Evolutionary conservation across 2,888 invertebrate genomes (phyloP).

Genomic region (Aspidiotus rigidus): DNA sequence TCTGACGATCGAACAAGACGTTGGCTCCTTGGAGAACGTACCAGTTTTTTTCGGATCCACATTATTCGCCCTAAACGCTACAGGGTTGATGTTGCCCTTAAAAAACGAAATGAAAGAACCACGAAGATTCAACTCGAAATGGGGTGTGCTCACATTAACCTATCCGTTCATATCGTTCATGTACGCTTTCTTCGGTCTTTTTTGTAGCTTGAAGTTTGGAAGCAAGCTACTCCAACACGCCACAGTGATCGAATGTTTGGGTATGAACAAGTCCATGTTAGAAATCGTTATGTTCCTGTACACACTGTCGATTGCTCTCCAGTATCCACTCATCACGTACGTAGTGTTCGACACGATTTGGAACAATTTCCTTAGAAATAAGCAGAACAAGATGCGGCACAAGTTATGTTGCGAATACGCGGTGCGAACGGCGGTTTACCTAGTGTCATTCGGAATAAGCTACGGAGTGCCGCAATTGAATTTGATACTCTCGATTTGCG

Average conservation of each 20-base stretch:
- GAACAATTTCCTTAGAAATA: constrained; percentile 12
- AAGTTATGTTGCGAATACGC: constrained; percentile 7
- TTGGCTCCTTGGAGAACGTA: constrained; percentile 39
- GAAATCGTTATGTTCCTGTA: neutral
- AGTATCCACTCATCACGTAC: constrained; percentile 21
- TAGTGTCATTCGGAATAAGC: neutral
- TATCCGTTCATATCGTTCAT: constrained; percentile 9
- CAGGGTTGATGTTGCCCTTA: constrained; percentile 22
- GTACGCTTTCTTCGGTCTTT: constrained; percentile 12
- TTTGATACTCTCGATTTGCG: constrained; percentile 16
- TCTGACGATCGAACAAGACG: constrained; percentile 52
- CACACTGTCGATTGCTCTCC: constrained; percentile 9
- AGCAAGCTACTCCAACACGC: constrained; percentile 4
- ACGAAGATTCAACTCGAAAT: constrained; percentile 16
- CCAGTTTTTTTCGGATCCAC: constrained; percentile 17
- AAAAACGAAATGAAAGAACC: constrained; percentile 21
- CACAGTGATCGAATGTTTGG: constrained; percentile 11
- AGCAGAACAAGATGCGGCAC: neutral
- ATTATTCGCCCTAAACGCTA: constrained; percentile 22
- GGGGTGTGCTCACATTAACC: constrained; percentile 7
- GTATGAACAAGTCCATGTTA: neutral
- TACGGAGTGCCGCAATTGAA: constrained; percentile 12
- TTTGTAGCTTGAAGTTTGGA: constrained; percentile 21
- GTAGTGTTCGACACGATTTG: constrained; percentile 21
- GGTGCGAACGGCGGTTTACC: neutral